phyloP scores from a whole-genome alignment of 2,888 invertebrate species.

The Macroteleia sp. region DNA sequence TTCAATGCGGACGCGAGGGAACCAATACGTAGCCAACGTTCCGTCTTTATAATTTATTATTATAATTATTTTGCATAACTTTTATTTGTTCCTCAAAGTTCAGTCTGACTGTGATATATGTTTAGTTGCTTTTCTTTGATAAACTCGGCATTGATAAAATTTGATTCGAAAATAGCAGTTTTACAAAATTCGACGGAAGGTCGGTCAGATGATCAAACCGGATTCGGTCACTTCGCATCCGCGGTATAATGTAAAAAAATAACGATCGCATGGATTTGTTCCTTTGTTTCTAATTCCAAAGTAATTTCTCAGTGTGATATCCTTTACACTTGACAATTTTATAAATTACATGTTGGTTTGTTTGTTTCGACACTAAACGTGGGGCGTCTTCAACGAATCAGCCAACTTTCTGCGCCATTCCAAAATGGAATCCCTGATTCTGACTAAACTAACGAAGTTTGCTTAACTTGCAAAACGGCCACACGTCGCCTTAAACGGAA shows the following conservation, averaged over 20 bases:
- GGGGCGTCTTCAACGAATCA: too few species aligned
- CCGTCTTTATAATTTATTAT: too few species aligned
- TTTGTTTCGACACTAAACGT: too few species aligned
- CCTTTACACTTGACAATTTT: conserved; percentile 26
- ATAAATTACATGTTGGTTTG: conserved; percentile 31
- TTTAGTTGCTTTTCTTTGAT: too few species aligned
- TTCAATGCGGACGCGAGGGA: too few species aligned
- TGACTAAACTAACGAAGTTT: too few species aligned
- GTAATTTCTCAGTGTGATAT: conserved; percentile 6
- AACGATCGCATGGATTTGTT: conserved; percentile 27
- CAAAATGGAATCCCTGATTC: too few species aligned
- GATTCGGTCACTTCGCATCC: conserved; percentile 2
- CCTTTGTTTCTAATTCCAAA: conserved; percentile 23
- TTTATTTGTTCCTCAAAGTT: conserved; percentile 18
- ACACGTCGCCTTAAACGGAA: conserved; percentile 26
- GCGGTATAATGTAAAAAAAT: conserved; percentile 33
- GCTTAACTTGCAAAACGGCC: conserved; percentile 31
- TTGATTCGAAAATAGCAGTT: conserved; percentile 28
- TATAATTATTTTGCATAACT: neutral
- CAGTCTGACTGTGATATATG: too few species aligned
- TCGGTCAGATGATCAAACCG: conserved; percentile 5
- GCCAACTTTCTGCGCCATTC: too few species aligned
- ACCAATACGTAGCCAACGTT: too few species aligned
- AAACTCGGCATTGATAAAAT: too few species aligned
- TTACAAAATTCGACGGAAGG: conserved; percentile 31